Conservation (phyloP, 1,140 invertebrate genomes). For the Lepidurus packardi region DNA sequence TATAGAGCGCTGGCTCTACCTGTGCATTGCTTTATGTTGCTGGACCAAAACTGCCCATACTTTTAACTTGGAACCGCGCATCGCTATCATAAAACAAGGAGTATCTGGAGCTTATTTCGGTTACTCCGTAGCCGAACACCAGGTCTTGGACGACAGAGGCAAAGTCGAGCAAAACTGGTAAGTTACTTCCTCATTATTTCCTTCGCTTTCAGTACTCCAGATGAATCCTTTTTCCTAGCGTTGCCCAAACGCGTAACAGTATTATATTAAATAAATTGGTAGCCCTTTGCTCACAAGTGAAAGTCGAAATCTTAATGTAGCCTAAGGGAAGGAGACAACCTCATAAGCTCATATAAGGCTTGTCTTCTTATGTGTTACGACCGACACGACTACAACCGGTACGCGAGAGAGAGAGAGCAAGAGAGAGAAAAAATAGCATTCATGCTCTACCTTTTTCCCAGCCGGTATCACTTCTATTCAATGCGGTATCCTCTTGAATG, state of each 20-base stretch:
- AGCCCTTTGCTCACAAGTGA: not conserved
- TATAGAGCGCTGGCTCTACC: slow-evolving; percentile 1
- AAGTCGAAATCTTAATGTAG: slow-evolving; percentile 14
- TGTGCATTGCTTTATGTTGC: slow-evolving; percentile 17
- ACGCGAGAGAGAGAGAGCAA: not conserved
- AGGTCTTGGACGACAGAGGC: slow-evolving; percentile 49
- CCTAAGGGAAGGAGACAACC: slow-evolving; percentile 13
- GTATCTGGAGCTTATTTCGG: slow-evolving; percentile 70
- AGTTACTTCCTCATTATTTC: slow-evolving; percentile 41
- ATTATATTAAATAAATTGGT: not conserved
- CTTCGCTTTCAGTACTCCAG: not conserved
- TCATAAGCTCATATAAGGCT: slow-evolving; percentile 22
- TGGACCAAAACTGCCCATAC: slow-evolving; percentile 34
- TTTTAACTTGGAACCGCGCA: slow-evolving; percentile 78
- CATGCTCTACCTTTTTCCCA: slow-evolving; percentile 12
- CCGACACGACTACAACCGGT: not conserved
- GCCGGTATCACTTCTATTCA: slow-evolving; percentile 14
- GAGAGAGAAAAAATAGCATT: not conserved
- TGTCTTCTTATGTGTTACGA: slow-evolving; percentile 3
- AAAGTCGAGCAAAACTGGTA: slow-evolving; percentile 54
- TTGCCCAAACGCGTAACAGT: not conserved
- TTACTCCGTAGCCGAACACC: slow-evolving; percentile 80
- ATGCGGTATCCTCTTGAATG: not conserved
- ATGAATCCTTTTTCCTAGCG: not conserved
- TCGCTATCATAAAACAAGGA: slow-evolving; percentile 75